Percentiles rank a stretch among this genome's conserved stretches.
These are phyloP conservation scores for Pterophyllum scalare DNA, from an alignment of 2,113 vertebrate genomes.

Conservation along the genomic window DNA sequence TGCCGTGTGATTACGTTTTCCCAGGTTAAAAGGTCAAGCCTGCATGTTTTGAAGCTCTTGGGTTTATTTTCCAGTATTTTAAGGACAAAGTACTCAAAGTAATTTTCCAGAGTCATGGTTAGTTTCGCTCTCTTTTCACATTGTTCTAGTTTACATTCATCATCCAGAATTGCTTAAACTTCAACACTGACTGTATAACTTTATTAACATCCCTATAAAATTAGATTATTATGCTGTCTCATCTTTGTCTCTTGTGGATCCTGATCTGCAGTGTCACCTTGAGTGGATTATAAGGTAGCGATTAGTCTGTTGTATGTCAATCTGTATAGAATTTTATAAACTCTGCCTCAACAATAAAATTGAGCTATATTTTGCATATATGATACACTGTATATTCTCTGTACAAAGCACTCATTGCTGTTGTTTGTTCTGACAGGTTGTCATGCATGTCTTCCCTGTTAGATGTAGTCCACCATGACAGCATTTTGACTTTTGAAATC, in stretches of 20 bases:
- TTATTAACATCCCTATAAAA: neutral
- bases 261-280: too few relatives aligned
- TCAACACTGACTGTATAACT: neutral
- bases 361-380: neutral
- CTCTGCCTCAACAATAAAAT: neutral
- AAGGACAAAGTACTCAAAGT: conserved; percentile 2
- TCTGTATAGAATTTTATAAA: too few relatives aligned
- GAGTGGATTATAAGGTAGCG: too few relatives aligned
- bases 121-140: neutral
- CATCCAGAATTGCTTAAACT: neutral
- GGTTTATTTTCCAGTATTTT: conserved; percentile 18
- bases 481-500: conserved; percentile 17
- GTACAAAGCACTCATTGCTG: neutral
- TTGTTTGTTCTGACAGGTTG: neutral
- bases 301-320: too few relatives aligned
- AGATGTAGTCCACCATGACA: neutral
- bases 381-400: neutral
- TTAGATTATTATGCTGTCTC: neutral
- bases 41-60: conserved; percentile 14
- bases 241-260: too few relatives aligned
- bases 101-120: conserved; percentile 27
- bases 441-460: neutral
- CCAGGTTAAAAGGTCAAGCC: neutral
- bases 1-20: conserved; percentile 16
- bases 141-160: neutral